These are phyloP conservation scores for Thamnaconus septentrionalis DNA, from an alignment of 2,113 vertebrate genomes.

Conservation along the genomic window DNA sequence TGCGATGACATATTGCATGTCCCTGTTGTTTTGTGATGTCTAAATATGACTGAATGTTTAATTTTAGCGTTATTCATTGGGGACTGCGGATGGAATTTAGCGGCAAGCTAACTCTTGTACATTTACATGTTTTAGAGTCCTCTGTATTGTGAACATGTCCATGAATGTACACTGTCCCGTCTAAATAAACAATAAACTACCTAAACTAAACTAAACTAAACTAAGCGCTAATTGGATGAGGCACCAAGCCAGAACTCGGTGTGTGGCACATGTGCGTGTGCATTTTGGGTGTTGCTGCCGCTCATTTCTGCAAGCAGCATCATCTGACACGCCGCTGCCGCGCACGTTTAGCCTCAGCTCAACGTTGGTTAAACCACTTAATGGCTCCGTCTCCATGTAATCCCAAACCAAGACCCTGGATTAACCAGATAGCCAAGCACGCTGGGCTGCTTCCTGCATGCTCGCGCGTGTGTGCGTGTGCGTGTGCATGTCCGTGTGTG, in stretches of 20 bases:
- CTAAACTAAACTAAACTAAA: too few relatives aligned
- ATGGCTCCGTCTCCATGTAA: slow-evolving; percentile 67
- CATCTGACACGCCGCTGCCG: slow-evolving; percentile 53
- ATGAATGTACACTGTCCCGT: too few relatives aligned
- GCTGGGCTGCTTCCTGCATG: slow-evolving; percentile 22
- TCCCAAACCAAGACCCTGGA: slow-evolving; percentile 70
- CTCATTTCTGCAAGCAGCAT: slow-evolving; percentile 46
- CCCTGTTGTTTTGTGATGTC: too few relatives aligned
- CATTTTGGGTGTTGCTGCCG: too few relatives aligned
- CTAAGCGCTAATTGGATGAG: slow-evolving; percentile 11
- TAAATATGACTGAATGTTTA: too few relatives aligned
- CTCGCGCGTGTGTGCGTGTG: slow-evolving; percentile 1
- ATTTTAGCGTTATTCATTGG: too few relatives aligned
- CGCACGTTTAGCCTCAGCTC: slow-evolving; percentile 57
- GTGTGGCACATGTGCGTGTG: slow-evolving; percentile 23
- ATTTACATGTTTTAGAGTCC: too few relatives aligned
- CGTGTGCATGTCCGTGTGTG: slow-evolving; percentile 47
- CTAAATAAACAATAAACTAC: too few relatives aligned
- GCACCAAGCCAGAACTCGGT: slow-evolving; percentile 43
- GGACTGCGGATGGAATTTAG: too few relatives aligned
- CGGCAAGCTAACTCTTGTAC: too few relatives aligned
- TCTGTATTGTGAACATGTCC: too few relatives aligned
- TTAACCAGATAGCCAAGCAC: slow-evolving; percentile 57
- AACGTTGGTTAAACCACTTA: slow-evolving; percentile 70
- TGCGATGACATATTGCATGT: too few relatives aligned